Evolutionary conservation across 2,797 vertebrate genomes (phyloP), one percentile per base, ranked within the genome.

Genomic region (Acipenser oxyrinchus): DNA sequence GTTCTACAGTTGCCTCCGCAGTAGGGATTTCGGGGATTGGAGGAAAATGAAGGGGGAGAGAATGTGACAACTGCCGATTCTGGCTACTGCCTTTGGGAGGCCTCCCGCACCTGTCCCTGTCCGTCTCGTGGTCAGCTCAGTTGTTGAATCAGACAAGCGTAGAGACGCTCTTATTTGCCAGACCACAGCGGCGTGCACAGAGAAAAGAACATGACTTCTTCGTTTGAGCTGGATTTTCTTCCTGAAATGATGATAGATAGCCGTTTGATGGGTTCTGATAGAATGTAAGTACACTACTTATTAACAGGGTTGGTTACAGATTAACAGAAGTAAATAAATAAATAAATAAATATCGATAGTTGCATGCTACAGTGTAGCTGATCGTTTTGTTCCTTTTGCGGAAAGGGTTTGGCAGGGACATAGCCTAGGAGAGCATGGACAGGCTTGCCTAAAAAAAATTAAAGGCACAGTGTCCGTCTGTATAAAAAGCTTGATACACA

Each of bases 211-310:
- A 97, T 98, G 96, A 96, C 93, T 94, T 94, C 95, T 89, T 93
- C 94, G 79, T 96, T 95, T 92, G 93, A 89, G 88, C 91, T 96
- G 94, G 93, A 97, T 93, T 97, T 98, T 87, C 92, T 98, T 82
- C 93, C 94, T 79, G 92, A 95, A 76, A 92, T 93, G 91, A 92
- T 96, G 94, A 93, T 96, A 78, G 94, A 97, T 82, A 93, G 91
- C 80, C 92, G 93, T 74, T 83, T 95, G 91, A 89, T 96, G 70
- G 89, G 89, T 69, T 83, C 94, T 55, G 94, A 97, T 73, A 89
- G 91, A 88, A 88, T 96, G 95, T 97, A 88, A 97, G 95, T 94
- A 86, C 8, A 60, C 70, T 68, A 72, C 63, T n/a, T 48, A 3
- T 11, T 10, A 10, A 18, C 6, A 11, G 48, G 5, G 7, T 57